phyloP scores from a whole-genome alignment of 2,888 invertebrate species.

The Octonoba sinensis region DNA sequence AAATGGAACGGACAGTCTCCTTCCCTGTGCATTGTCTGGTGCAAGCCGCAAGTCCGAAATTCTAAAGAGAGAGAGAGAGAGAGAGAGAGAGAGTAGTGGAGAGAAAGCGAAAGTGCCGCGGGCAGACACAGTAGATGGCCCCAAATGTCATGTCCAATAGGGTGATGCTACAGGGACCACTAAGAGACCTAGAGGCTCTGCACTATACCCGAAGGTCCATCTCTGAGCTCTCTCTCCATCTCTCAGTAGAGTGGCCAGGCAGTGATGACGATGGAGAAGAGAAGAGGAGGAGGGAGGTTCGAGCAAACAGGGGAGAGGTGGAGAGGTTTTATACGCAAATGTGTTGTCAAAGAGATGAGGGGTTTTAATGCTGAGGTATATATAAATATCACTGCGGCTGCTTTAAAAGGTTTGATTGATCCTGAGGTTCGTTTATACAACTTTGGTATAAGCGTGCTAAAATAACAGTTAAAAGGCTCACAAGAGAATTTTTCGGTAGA shows the following conservation, averaged over 20 bases:
- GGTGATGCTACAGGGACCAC: slow-evolving; percentile 24
- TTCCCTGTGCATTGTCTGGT: not conserved
- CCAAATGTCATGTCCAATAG: slow-evolving; percentile 49
- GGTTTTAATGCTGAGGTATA: not conserved
- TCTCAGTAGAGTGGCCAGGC: slow-evolving; percentile 38
- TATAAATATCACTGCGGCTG: too few species aligned
- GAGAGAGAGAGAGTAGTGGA: not conserved
- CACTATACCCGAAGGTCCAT: slow-evolving; percentile 21
- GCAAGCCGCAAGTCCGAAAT: slow-evolving; percentile 38
- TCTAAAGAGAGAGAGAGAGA: slow-evolving; percentile 10
- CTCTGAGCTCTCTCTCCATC: not conserved
- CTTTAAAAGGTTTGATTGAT: too few species aligned
- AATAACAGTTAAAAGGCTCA: too few species aligned
- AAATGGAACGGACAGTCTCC: not conserved
- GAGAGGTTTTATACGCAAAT: slow-evolving; percentile 59
- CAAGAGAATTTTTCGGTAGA: too few species aligned
- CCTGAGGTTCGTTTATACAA: too few species aligned
- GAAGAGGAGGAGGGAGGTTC: not conserved
- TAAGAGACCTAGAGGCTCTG: slow-evolving; percentile 27
- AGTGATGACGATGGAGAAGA: not conserved
- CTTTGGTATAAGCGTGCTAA: too few species aligned
- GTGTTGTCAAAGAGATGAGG: slow-evolving; percentile 20
- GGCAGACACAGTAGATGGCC: not conserved
- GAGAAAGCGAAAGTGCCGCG: slow-evolving; percentile 9
- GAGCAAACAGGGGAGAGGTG: not conserved